phyloP scores from a whole-genome alignment of 2,113 vertebrate genomes.

The Bothrops jararaca region DNA sequence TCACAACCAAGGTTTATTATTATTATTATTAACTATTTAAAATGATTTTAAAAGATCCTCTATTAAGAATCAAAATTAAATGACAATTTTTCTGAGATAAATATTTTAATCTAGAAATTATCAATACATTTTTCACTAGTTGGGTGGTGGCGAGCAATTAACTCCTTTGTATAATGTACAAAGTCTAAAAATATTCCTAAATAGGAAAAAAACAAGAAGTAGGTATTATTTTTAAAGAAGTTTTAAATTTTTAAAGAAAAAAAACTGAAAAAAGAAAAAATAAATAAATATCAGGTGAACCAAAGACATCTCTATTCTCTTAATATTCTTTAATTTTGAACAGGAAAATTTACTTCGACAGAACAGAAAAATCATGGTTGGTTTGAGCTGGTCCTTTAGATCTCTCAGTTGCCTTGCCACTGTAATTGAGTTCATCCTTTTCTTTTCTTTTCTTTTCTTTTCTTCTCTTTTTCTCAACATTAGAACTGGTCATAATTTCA shows the following conservation, averaged over 20 bases:
- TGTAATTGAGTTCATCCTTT: not conserved
- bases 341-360: not conserved
- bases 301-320: not conserved
- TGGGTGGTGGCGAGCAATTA: not conserved
- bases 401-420: not conserved
- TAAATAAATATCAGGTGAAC: not conserved
- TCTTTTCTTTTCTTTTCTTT: not conserved
- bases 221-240: not conserved
- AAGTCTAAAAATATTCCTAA: conserved; percentile 43
- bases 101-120: not conserved
- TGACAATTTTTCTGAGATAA: not conserved
- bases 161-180: conserved; percentile 27
- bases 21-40: not conserved
- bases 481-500: not conserved
- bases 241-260: not conserved
- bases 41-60: not conserved
- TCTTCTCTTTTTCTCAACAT: not conserved
- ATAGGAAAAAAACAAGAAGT: not conserved
- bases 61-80: not conserved
- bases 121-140: not conserved
- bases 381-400: not conserved
- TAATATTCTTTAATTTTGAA: not conserved
- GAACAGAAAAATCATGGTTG: not conserved
- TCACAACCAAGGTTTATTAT: not conserved
- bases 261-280: not conserved